Conservation (phyloP, 2,888 invertebrate species). For the Epirrhoe alternata region DNA sequence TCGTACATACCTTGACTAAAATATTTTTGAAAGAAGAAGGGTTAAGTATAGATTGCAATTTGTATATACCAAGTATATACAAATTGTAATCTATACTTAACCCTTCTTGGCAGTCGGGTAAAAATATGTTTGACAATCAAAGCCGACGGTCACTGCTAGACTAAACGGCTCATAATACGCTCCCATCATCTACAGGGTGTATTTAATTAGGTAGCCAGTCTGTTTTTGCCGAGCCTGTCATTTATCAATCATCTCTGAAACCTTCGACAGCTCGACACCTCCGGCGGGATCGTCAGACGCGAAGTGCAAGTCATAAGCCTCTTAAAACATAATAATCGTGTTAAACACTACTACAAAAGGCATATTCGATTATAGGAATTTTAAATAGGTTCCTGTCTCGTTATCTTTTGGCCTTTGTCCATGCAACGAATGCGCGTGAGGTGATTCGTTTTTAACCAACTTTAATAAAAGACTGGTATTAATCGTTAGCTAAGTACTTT, state of each 20-base stretch:
- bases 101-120: too few relatives aligned
- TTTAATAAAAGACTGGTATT: constrained; percentile 1
- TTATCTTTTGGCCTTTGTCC: constrained; percentile 71
- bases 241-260: constrained; percentile 80
- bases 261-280: constrained; percentile 81
- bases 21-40: too few relatives aligned
- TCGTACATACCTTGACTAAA: too few relatives aligned
- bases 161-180: constrained; percentile 49
- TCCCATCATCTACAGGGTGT: constrained; percentile 57
- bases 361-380: constrained; percentile 79
- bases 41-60: too few relatives aligned
- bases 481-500: background rate
- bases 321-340: constrained; percentile 85
- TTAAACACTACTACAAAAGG: constrained; percentile 83
- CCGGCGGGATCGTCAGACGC: constrained; percentile 53
- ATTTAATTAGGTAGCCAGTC: constrained; percentile 79
- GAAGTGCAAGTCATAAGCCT: constrained; percentile 83
- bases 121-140: constrained; percentile 6
- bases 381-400: constrained; percentile 81
- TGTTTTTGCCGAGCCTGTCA: constrained; percentile 79
- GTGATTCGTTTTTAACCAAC: constrained; percentile 28
- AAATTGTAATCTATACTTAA: too few relatives aligned
- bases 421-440: constrained; percentile 25
- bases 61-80: too few relatives aligned
- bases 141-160: background rate